Base-by-base conservation (phyloP, 2,888 invertebrate genomes). In the Synergus itoensis region DNA sequence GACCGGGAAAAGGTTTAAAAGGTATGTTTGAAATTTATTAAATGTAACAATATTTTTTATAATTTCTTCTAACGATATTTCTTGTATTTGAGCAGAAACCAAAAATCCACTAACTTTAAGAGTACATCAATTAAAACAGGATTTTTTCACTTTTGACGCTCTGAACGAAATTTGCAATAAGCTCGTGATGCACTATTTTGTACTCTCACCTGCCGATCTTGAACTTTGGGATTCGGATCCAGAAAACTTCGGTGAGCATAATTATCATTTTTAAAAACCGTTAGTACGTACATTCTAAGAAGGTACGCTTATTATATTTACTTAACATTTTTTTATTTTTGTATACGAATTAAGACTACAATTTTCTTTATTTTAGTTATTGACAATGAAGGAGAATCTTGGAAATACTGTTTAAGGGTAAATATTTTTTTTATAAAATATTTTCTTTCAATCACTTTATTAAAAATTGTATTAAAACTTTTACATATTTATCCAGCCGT, bases 401-500 rank as follows among this genome's bases (percentile, higher is more conserved):
- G 98, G 97, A 98, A 98, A 90, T 99, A 98, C 90, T 97, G 96
- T 88, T 93, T 98, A 82, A 94, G 97, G 94, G 97, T 97, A 92
- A 93, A 94, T 93, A 81, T 79, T 75, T 69, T 75, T 69, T 62
- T 48, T 75, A 53, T 63, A 40, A 45, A 62, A 57, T 80, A 40
- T 79, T 8, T 67, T 76, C 64, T 76, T 53, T n/a, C n/a, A 53
- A 2, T 53, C n/a, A 9, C n/a, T 53, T 9, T 53, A 57, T 36
- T 76, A 62, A 76, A 7, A 63, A 41, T 40, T 78, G 69, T 76
- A 77, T 77, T 67, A 81, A 79, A 69, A 43, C 67, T 81, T 57
- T 80, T 53, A 77, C 67, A 73, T 80, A 76, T 81, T 82, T 84
- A 90, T 93, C 43, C 92, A 97, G 95, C 97, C 98, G 1, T 97